Evolutionary conservation across 2,113 vertebrate genomes (phyloP), one percentile per base, ranked within the genome.

Genomic region (Microcebus lehilahytsara): DNA sequence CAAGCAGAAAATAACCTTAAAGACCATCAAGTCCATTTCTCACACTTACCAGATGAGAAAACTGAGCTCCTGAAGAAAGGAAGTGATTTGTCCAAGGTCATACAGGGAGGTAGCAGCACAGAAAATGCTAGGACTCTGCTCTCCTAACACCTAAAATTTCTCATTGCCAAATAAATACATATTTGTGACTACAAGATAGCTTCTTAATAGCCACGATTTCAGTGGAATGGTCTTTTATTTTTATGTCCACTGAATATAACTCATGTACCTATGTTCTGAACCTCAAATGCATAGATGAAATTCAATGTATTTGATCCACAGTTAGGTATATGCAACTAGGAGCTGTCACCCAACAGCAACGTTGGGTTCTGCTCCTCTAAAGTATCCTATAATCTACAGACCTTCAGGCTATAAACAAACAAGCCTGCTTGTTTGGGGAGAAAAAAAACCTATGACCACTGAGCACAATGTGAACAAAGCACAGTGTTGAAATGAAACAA

Each of bases 41-140:
- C 51, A 67, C 60, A 89, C 85, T 89, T 72, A 92, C 51, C 72
- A 75, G 34, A 51, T 77, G 12, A 95, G 87, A 64, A 96, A 96
- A 92, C 80, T 34, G 34, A 94, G 60, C 42, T 34, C 75, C 66
- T 46, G 8, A 71, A 88, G 53, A 95, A 3, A 17, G 20, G 37
- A 27, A 89, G 5, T 12, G 37, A 86, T 77, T 40, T 87, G 42
- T 49, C 34, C 60, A 91, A 4, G 9, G 22, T 22, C 71, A 77
- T 7, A 83, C 30, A 42, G 37, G 56, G 27, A 93, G 11, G 22
- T 9, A 19, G 23, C 6, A 78, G 62, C 30, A 56, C 37, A 91
- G 51, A 92, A 81, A 88, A 89, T 7, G 93, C 46, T 37, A 87
- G 23, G 30, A 58, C 19, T 77, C 71, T 80, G 60, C 46, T 91